A percentile compares a stretch with the other conserved stretches of the same genome.
These are phyloP conservation scores for Fragum fragum DNA, from an alignment of 2,888 invertebrate species.

Conservation along the genomic window DNA sequence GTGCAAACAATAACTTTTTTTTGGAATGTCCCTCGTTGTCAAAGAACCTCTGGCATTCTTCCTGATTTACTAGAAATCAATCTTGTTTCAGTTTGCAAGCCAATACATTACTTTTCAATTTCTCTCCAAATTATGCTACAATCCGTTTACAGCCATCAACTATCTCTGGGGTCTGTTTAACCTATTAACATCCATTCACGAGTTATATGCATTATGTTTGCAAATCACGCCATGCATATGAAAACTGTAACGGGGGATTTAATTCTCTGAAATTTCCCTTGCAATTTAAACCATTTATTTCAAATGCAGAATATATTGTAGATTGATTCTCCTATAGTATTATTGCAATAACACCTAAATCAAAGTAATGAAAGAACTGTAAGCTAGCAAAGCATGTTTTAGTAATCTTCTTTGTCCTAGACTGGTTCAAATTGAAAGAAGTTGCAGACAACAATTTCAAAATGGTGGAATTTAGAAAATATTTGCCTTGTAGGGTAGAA, in stretches of 20 bases:
- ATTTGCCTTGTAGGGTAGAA: no score
- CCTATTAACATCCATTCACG: conserved; percentile 6
- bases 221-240: not conserved
- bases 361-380: no score
- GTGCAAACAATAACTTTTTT: no score
- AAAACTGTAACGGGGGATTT: not conserved
- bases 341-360: no score
- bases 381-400: no score
- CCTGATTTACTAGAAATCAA: not conserved
- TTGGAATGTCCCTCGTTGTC: no score
- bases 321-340: no score
- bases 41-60: not conserved
- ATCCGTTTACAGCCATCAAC: not conserved
- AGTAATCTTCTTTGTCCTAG: no score
- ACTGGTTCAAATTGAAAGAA: no score
- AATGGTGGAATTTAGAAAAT: no score
- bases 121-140: not conserved
- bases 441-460: no score
- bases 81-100: not conserved
- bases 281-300: not conserved
- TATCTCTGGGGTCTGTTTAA: not conserved
- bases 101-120: not conserved
- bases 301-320: no score
- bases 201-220: not conserved
- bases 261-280: not conserved